A percentile compares a stretch with the other conserved stretches of the same genome.
Evolutionary conservation across 2,797 vertebrate genomes (phyloP).

Genomic region (Phalloptychus januarius): DNA sequence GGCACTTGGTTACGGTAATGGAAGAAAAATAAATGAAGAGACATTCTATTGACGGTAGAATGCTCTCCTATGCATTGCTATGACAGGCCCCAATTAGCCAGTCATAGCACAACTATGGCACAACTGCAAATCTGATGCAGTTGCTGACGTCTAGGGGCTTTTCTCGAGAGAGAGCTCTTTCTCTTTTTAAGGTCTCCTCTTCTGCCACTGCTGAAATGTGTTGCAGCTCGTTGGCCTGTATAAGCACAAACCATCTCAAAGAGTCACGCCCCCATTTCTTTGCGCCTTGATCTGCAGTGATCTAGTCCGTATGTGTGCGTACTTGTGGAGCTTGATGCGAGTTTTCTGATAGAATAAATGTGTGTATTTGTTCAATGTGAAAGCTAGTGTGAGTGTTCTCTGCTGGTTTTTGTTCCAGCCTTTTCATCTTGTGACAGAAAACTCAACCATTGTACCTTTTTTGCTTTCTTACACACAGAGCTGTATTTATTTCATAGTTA

Average conservation of each 20-base stretch:
- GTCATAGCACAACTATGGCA: background rate
- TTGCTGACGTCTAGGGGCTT: background rate
- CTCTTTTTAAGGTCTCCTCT: background rate
- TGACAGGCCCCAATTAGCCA: too few species aligned
- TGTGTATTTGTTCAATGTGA: background rate
- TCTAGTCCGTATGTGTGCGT: background rate
- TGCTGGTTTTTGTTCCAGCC: background rate
- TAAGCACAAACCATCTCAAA: background rate
- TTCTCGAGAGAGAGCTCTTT: background rate
- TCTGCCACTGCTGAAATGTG: background rate
- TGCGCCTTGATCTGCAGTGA: background rate
- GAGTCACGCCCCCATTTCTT: background rate
- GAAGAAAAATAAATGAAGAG: too few species aligned
- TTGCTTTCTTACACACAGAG: background rate
- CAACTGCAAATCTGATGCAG: background rate
- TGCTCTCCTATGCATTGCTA: too few species aligned
- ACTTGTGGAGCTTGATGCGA: background rate
- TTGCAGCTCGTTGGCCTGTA: background rate
- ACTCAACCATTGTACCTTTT: background rate
- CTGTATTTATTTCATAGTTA: background rate
- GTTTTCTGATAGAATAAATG: background rate
- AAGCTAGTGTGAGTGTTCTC: background rate
- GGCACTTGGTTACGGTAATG: too few species aligned
- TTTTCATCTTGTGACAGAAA: background rate
- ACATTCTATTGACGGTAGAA: too few species aligned